Evolutionary conservation across 2,888 invertebrate genomes (phyloP).

Genomic region (Creontiades dilutus): DNA sequence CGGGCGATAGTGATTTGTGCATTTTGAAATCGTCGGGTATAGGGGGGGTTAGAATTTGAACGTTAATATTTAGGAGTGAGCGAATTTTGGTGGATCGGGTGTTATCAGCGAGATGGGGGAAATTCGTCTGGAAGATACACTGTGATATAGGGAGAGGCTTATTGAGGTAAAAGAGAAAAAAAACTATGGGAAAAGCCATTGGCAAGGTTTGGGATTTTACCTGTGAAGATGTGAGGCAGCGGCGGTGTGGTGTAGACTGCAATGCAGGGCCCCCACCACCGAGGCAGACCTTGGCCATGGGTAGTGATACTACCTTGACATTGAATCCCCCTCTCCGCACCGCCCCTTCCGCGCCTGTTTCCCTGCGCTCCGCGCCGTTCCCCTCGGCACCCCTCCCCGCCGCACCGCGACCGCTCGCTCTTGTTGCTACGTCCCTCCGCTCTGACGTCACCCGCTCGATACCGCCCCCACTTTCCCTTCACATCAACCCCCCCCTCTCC

Average conservation of each 20-base stretch:
- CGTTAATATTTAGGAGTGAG: not conserved
- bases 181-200: slow-evolving; percentile 5
- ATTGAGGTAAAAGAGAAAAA: not conserved
- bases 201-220: slow-evolving; percentile 66
- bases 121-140: not conserved
- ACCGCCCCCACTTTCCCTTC: slow-evolving; percentile 69
- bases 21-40: not conserved
- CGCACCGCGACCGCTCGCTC: slow-evolving; percentile 13
- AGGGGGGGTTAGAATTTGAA: not conserved
- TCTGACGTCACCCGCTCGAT: slow-evolving; percentile 70
- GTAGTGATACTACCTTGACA: slow-evolving; percentile 71
- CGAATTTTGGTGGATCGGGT: not conserved
- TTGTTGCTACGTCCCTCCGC: slow-evolving; percentile 69
- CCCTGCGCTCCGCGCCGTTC: not conserved
- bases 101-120: not conserved
- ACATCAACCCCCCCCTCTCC: not conserved
- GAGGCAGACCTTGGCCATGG: slow-evolving; percentile 70
- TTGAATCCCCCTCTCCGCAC: slow-evolving; percentile 53
- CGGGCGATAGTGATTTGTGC: not conserved
- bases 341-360: not conserved
- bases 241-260: slow-evolving; percentile 68
- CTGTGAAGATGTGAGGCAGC: slow-evolving; percentile 61
- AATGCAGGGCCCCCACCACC: slow-evolving; percentile 71
- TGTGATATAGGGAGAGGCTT: not conserved
- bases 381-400: not conserved